Evolutionary conservation across 2,888 invertebrate genomes (phyloP), one percentile per base, ranked within the genome.

Genomic region (Hyppa rectilinea): DNA sequence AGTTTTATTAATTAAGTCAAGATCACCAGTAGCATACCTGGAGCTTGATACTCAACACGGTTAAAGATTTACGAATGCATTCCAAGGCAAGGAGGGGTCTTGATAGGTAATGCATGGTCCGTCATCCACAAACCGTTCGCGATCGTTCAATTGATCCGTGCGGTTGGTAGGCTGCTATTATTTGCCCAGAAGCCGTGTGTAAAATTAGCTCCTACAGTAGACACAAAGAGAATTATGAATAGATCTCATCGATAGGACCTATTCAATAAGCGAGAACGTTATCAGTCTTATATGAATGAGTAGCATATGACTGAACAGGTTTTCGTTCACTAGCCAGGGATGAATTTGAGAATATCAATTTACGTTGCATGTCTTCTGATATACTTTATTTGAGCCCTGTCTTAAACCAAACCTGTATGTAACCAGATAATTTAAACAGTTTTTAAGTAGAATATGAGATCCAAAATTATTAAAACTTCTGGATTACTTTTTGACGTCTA

Each of bases 201-300:
- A 14, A 29, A 34, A 40, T 45, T n/a, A 47, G 12, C 55, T 40
- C 20, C 4, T 43, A 14, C 10, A 53, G 4, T 23, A n/a, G n/a
- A n/a, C n/a, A 40, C 36, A 55, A 76, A 50, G 38, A 20, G 60
- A 68, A 71, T 61, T 68, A 50, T 63, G 59, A 76, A 85, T 74
- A 77, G 80, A 80, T 71, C 68, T 73, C 62, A 63, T 61, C 52
- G 75, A 85, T 90, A 89, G 68, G 78, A 88, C 88, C 90, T 89
- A 87, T 91, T 90, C 88, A 89, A 90, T 91, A 89, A 85, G 78
- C 72, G 71, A 82, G 83, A 83, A 86, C 84, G 83, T 87, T 90
- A 91, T 90, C 89, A 85, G 84, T 84, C 85, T 81, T 83, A 81
- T 84, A 87, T 89, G 89, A 90, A 88, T 90, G 88, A 73, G 64